Percentiles rank a stretch among this genome's conserved stretches.
These are phyloP conservation scores for Yponomeuta sedellus DNA, from an alignment of 2,888 invertebrate genomes.

Conservation along the genomic window DNA sequence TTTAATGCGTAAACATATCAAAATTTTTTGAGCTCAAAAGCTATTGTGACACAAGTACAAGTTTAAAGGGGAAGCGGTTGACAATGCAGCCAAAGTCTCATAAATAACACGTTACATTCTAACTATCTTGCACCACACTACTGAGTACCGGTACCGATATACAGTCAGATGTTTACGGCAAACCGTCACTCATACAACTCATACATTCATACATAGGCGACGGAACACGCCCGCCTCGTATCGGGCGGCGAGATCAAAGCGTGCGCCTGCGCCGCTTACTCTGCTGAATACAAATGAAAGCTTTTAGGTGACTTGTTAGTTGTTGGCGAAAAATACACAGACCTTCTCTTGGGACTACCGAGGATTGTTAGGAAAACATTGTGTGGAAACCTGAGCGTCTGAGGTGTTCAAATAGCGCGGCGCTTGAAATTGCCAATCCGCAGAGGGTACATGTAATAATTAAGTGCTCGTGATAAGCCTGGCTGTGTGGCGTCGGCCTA, in stretches of 20 bases:
- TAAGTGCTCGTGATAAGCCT: too few species aligned
- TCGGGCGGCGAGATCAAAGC: constrained; percentile 22
- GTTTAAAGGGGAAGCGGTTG: too few species aligned
- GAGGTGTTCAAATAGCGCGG: too few species aligned
- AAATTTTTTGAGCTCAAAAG: too few species aligned
- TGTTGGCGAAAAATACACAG: background rate
- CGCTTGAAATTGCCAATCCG: too few species aligned
- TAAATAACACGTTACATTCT: background rate
- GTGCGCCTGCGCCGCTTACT: constrained; percentile 1
- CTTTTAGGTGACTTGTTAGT: background rate
- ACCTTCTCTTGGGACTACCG: background rate
- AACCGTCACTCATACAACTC: constrained; percentile 8
- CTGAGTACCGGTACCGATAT: constrained; percentile 6
- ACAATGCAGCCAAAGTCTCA: too few species aligned
- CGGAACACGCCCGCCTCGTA: background rate
- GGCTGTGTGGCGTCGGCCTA: too few species aligned
- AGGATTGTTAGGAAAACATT: too few species aligned
- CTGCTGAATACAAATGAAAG: constrained; percentile 1
- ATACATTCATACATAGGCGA: background rate
- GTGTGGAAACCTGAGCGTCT: too few species aligned
- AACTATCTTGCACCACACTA: background rate
- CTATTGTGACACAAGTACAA: too few species aligned
- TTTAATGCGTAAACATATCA: too few species aligned
- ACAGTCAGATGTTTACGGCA: constrained; percentile 12
- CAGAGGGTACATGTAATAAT: too few species aligned